Evolutionary conservation across 2,888 invertebrate species (phyloP).

Genomic region (Polymixis flavicincta): DNA sequence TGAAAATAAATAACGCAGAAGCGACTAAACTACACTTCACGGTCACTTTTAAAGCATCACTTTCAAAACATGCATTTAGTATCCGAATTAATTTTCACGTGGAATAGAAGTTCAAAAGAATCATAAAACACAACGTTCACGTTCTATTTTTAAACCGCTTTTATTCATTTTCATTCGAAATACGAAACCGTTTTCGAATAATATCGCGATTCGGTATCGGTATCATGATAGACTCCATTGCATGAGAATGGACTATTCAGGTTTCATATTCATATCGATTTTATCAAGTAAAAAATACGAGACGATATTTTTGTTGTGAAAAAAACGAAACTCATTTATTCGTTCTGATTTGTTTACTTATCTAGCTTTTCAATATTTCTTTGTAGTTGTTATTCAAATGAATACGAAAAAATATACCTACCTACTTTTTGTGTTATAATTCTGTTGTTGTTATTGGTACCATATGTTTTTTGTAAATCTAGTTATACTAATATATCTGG

Average conservation of each 20-base stretch:
- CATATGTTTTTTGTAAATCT: constrained; percentile 4
- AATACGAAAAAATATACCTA: constrained; percentile 8
- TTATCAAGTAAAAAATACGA: constrained; percentile 24
- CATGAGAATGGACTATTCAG: constrained; percentile 50
- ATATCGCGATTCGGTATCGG: constrained; percentile 41
- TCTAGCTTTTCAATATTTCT: constrained; percentile 11
- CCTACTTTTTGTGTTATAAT: constrained; percentile 8
- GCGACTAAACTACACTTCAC: not conserved
- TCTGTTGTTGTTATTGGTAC: not conserved
- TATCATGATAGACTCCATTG: constrained; percentile 34
- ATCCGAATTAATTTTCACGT: constrained; percentile 8
- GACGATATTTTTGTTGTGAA: constrained; percentile 28
- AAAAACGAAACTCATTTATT: constrained; percentile 15
- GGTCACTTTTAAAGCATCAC: not conserved
- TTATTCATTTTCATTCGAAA: constrained; percentile 47
- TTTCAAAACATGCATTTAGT: not conserved
- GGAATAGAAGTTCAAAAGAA: constrained; percentile 24
- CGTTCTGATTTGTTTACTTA: constrained; percentile 27
- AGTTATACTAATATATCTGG: not conserved
- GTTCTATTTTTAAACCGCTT: constrained; percentile 53
- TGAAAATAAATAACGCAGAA: not conserved
- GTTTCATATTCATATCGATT: constrained; percentile 41
- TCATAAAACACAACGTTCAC: constrained; percentile 31
- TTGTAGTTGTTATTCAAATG: constrained; percentile 17
- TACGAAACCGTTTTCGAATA: constrained; percentile 37